Conservation (phyloP, 2,888 invertebrate species). For the Didymodactylos carnosus region DNA sequence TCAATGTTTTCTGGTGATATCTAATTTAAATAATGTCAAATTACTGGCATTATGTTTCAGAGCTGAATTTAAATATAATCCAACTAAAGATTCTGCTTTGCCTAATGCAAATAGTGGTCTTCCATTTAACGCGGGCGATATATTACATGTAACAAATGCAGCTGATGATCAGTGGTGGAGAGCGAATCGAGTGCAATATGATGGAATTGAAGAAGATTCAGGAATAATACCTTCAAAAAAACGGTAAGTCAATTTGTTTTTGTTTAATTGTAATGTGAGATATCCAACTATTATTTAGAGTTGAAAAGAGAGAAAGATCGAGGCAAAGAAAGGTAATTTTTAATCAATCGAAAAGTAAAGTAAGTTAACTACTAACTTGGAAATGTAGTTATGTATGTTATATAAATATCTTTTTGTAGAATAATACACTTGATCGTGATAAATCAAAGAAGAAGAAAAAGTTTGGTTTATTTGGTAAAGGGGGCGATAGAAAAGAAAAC, state of each 20-base stretch:
- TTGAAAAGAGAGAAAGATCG: slow-evolving; percentile 85
- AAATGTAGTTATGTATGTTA: no score
- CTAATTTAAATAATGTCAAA: background rate
- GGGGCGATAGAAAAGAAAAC: slow-evolving; percentile 37
- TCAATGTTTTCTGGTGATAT: background rate
- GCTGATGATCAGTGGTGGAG: slow-evolving; percentile 99
- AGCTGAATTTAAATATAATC: slow-evolving; percentile 94
- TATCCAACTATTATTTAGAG: no score
- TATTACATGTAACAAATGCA: slow-evolving; percentile 92
- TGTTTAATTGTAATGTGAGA: no score
- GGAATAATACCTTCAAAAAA: slow-evolving; percentile 83
- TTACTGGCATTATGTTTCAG: slow-evolving; percentile 28
- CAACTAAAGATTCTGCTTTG: slow-evolving; percentile 84
- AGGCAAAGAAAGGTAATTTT: slow-evolving; percentile 92
- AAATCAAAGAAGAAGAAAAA: slow-evolving; percentile 41
- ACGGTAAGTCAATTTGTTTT: no score
- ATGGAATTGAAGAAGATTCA: slow-evolving; percentile 29
- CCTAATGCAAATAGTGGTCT: slow-evolving; percentile 71
- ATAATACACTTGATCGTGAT: background rate
- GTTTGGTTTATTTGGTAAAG: slow-evolving; percentile 91
- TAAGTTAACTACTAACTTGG: no score
- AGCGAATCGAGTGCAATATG: slow-evolving; percentile 38
- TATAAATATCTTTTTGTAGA: background rate
- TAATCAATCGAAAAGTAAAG: slow-evolving; percentile 37
- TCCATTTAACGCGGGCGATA: slow-evolving; percentile 88